Evolutionary conservation across 2,888 invertebrate genomes (phyloP), one percentile per base, ranked within the genome.

Genomic region (Rotaria socialis): DNA sequence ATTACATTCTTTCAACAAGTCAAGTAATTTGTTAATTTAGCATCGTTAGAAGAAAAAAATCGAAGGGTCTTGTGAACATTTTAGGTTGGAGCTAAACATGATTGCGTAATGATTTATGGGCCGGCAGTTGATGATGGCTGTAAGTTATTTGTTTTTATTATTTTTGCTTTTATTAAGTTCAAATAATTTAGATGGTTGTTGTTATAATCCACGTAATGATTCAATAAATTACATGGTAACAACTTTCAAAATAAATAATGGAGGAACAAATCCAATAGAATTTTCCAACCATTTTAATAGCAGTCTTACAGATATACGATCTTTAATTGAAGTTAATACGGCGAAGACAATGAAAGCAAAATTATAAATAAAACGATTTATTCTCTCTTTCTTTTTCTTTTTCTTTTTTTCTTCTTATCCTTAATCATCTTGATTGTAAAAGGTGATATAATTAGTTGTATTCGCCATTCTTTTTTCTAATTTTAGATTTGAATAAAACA

Each of bases 101-200:
- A 84, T 41, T 74, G 58, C 41, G 85, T 85, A 11, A 85, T 75
- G 43, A 24, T 41, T 16, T 86, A 19, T 60, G 86, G 85, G 7
- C 80, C 86, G 22, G 43, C 84, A 11, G 86, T 86, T 75, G 80
- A 85, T n/a, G 86, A 86, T 60, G 86, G 86, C 35, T 80, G 67
- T 67, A 67, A 41, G 35, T 35, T 55, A 22, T 55, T 19, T 16
- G 52, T 16, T 11, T 55, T 55, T 55, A 19, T 55, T 55, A 16
- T 55, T 22, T 55, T 22, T 5, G 4, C 22, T 55, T 55, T 55
- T 55, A 22, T 55, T 6, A 52, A 35, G 35, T 35, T 67, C 10
- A 4, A 56, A 35, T 67, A 27, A 35, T 67, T 67, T 67, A 67
- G 67, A 80, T 47, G 80, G 80, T 11, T 80, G 43, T 80, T 80